Evolutionary conservation across 92 coral and sea anemone genomes (phyloP), one percentile per base, ranked within the genome.

Genomic region (Epizoanthus stellaris): DNA sequence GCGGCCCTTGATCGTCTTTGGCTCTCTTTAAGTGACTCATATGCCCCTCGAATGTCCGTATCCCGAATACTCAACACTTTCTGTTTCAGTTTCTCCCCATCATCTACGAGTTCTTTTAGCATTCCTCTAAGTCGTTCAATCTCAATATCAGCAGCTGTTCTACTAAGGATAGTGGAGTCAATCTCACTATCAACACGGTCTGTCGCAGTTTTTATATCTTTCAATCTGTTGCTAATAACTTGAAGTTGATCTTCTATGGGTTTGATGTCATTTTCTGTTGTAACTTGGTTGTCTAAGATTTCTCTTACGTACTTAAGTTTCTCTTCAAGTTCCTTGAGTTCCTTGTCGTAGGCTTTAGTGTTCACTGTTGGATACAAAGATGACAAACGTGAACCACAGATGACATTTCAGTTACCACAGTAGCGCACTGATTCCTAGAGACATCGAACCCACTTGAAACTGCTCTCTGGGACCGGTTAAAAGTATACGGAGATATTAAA

Each of bases 281-380:
- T 94, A 3, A 85, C 89, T 70, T 95, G 95, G 49, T 69, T 85
- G 80, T 84, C 84, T 54, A 96, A 89, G 49, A 96, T 88, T 56
- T 77, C 71, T 25, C 85, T 91, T 21, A 96, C 92, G 43, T 88
- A 85, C 56, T 87, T 76, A 0, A 92, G 86, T 67, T 89, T 91
- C 59, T 96, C 98, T 43, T 95, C 98, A 8, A 96, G 88, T 3
- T 69, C 90, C 12, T 81, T 82, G 19, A 96, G 87, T 19, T 96
- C 99, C 12, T 86, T 84, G 39, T 89, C 91, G 80, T 96, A 96
- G 5, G 95, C 92, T 66, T 92, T 87, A 43, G 87, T 67, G 40
- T 87, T 88, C n/a, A 91, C 95, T 69, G 75, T 21, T 9, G 53
- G 19, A 47, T 0, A 12, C 20, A 36, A 63, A 8, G 8, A 47